phyloP scores from a whole-genome alignment of 2,113 vertebrate genomes.

The Apteryx mantelli region DNA sequence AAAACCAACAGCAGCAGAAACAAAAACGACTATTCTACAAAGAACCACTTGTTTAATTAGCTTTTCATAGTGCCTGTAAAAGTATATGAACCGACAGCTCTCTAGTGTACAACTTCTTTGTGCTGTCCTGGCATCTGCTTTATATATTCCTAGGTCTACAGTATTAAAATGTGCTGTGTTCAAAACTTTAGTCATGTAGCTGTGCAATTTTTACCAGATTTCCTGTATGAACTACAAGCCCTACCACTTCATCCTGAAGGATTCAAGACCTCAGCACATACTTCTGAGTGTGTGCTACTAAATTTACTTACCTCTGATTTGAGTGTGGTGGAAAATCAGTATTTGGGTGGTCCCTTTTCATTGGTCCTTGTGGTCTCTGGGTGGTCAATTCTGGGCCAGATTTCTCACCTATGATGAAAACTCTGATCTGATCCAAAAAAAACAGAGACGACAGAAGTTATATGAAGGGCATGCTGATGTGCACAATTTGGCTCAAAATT shows the following conservation, averaged over 20 bases:
- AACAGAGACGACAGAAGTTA: background rate
- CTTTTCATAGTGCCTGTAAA: background rate
- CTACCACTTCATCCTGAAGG: background rate
- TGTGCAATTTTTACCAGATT: background rate
- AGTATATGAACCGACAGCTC: background rate
- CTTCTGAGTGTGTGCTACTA: background rate
- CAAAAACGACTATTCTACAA: background rate
- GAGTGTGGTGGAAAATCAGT: background rate
- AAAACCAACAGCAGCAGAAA: background rate
- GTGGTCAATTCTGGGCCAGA: background rate
- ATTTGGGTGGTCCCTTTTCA: background rate
- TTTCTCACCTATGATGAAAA: background rate
- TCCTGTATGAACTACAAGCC: background rate
- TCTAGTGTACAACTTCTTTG: rapidly evolving
- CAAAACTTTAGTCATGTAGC: background rate
- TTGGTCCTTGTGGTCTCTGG: background rate
- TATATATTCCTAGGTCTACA: background rate
- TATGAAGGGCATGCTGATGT: background rate
- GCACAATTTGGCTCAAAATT: background rate
- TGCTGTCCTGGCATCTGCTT: background rate
- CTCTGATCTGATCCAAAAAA: background rate
- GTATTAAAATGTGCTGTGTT: background rate
- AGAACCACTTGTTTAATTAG: background rate
- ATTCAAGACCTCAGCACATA: background rate
- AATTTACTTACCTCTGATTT: background rate